phyloP scores from a whole-genome alignment of 2,888 invertebrate species.

The Drosophila mimica region DNA sequence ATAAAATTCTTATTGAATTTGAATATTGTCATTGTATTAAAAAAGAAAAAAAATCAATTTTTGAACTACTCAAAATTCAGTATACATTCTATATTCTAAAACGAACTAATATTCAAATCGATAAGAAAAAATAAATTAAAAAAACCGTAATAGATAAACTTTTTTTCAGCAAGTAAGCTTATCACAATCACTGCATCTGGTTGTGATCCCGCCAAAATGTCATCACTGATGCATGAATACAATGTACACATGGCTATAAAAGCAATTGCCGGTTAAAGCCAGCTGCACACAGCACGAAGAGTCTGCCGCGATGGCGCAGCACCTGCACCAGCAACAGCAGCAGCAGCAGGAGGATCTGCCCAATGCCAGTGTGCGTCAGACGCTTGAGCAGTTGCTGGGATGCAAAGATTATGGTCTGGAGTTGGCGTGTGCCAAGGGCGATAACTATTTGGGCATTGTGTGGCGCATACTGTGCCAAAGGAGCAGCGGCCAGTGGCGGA shows the following conservation, averaged over 20 bases:
- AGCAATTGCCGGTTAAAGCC: background rate
- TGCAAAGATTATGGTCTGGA: slow-evolving; percentile 55
- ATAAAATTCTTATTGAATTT: no score
- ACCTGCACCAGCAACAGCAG: background rate
- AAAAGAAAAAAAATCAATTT: background rate
- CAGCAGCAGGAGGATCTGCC: slow-evolving; percentile 49
- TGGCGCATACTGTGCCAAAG: slow-evolving; percentile 61
- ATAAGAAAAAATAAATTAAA: background rate
- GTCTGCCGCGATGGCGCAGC: slow-evolving; percentile 7
- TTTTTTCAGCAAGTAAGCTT: background rate
- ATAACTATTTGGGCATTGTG: slow-evolving; percentile 82
- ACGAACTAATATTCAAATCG: no score
- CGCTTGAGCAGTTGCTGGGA: slow-evolving; percentile 58
- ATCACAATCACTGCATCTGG: background rate
- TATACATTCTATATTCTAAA: no score
- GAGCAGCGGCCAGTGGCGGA: background rate
- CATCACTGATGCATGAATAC: background rate
- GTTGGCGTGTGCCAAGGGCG: slow-evolving; percentile 78
- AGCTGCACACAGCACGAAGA: background rate
- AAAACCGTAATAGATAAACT: no score
- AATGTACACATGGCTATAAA: slow-evolving; percentile 8
- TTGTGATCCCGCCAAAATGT: background rate
- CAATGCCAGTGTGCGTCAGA: slow-evolving; percentile 59
- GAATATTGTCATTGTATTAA: background rate
- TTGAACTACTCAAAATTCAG: background rate